These are phyloP conservation scores for Yponomeuta sedellus DNA, from an alignment of 2,888 invertebrate species.

Conservation along the genomic window DNA sequence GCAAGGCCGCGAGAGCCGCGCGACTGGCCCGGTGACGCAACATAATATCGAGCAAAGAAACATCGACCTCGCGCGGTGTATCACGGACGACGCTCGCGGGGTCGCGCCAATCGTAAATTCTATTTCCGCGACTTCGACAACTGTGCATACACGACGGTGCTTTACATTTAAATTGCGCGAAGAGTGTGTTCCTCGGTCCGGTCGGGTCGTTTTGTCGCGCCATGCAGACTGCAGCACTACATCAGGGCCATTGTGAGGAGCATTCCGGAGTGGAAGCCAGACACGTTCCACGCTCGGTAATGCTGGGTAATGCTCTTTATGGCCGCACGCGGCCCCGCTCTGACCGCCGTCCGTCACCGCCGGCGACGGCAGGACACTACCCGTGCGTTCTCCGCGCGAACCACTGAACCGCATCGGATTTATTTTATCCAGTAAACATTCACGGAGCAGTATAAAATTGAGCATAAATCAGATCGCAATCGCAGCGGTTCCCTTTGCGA, in stretches of 20 bases:
- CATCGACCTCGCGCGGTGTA: slow-evolving; percentile 57
- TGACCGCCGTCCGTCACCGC: slow-evolving; percentile 33
- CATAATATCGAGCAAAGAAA: slow-evolving; percentile 30
- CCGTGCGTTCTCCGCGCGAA: slow-evolving; percentile 35
- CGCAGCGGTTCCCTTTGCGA: slow-evolving; percentile 32
- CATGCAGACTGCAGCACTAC: slow-evolving; percentile 44
- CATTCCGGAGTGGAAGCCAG: slow-evolving; percentile 37
- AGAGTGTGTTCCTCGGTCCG: slow-evolving; percentile 24
- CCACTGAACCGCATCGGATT: slow-evolving; percentile 51
- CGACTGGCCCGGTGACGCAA: slow-evolving; percentile 48
- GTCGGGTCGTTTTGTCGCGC: slow-evolving; percentile 34
- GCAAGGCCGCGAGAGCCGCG: slow-evolving; percentile 40
- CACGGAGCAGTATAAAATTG: slow-evolving; percentile 37
- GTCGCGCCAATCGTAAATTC: slow-evolving; percentile 53
- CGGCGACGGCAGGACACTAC: slow-evolving; percentile 26
- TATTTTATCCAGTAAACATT: slow-evolving; percentile 48
- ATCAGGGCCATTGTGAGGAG: slow-evolving; percentile 34
- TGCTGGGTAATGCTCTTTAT: slow-evolving; percentile 45
- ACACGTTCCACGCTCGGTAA: slow-evolving; percentile 35
- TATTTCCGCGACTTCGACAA: slow-evolving; percentile 52
- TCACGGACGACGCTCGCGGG: slow-evolving; percentile 34
- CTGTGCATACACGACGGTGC: slow-evolving; percentile 26
- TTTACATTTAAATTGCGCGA: slow-evolving; percentile 49
- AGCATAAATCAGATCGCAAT: slow-evolving; percentile 49
- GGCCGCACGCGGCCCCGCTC: slow-evolving; percentile 36